Conservation (phyloP, 2,113 vertebrate genomes). For the Rhadina sibilatrix region DNA sequence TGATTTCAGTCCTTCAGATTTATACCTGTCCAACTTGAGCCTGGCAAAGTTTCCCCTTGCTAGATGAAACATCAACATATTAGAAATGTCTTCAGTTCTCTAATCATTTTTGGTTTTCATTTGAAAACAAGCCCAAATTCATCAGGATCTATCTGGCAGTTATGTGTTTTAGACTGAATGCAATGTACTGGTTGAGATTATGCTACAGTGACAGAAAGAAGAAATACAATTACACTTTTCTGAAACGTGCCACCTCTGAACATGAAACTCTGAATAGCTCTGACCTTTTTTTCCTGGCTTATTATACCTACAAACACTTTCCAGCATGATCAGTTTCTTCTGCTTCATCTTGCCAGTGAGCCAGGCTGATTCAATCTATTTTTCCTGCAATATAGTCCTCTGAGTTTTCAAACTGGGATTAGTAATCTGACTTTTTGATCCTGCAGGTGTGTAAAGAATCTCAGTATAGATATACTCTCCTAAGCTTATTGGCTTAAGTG, state of each 20-base stretch:
- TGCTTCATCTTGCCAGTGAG: background rate
- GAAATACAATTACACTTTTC: background rate
- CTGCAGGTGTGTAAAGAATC: background rate
- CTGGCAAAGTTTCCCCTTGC: background rate
- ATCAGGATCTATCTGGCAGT: conserved; percentile 22
- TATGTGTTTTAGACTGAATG: background rate
- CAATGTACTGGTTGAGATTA: background rate
- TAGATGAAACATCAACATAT: background rate
- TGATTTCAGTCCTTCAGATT: background rate
- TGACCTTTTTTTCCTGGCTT: background rate
- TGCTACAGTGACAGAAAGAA: background rate
- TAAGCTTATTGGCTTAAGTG: background rate
- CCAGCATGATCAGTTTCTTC: background rate
- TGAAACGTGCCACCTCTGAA: background rate
- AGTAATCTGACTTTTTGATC: background rate
- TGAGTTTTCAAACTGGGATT: background rate
- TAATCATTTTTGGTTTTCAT: background rate
- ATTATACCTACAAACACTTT: background rate
- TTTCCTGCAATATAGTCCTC: background rate
- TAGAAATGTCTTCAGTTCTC: background rate
- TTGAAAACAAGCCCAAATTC: background rate
- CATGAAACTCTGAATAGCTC: background rate
- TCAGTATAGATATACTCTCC: background rate
- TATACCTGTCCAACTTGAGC: background rate
- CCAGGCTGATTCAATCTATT: background rate